A percentile compares a stretch with the other conserved stretches of the same genome.
Conservation (phyloP, 2,113 vertebrate species). For the Castor canadensis region DNA sequence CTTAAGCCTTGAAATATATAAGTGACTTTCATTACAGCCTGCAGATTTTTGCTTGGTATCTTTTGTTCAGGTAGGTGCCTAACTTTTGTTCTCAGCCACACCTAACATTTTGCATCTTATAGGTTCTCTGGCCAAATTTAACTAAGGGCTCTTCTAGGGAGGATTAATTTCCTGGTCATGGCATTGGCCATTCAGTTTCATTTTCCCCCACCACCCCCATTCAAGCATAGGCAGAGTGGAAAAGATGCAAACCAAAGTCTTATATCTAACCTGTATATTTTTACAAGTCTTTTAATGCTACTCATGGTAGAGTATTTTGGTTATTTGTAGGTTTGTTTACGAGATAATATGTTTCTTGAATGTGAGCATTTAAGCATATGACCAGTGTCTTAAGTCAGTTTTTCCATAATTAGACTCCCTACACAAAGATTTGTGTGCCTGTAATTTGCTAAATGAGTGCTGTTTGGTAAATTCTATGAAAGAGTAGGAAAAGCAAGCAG, state of each 20-base stretch:
- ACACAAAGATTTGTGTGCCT: not conserved
- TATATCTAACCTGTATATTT: not conserved
- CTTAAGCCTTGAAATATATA: no score
- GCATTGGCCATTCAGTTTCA: not conserved
- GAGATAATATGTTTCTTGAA: not conserved
- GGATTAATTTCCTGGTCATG: not conserved
- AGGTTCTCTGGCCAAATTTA: not conserved
- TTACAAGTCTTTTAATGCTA: not conserved
- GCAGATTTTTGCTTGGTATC: not conserved
- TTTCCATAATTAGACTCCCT: not conserved
- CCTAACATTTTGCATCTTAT: not conserved
- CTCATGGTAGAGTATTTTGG: not conserved
- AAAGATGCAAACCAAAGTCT: not conserved
- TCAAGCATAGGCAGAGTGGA: not conserved
- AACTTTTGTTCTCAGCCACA: not conserved
- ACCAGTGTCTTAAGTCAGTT: not conserved
- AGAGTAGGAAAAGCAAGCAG: not conserved
- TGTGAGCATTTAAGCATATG: not conserved
- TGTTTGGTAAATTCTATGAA: not conserved
- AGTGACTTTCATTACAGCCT: not conserved
- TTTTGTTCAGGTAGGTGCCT: not conserved
- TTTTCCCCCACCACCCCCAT: not conserved
- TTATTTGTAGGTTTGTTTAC: not conserved
- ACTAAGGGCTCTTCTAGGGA: not conserved
- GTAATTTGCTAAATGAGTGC: not conserved